phyloP scores from a whole-genome alignment of 2,888 invertebrate genomes.

The Acanthococcus lagerstroemiae region DNA sequence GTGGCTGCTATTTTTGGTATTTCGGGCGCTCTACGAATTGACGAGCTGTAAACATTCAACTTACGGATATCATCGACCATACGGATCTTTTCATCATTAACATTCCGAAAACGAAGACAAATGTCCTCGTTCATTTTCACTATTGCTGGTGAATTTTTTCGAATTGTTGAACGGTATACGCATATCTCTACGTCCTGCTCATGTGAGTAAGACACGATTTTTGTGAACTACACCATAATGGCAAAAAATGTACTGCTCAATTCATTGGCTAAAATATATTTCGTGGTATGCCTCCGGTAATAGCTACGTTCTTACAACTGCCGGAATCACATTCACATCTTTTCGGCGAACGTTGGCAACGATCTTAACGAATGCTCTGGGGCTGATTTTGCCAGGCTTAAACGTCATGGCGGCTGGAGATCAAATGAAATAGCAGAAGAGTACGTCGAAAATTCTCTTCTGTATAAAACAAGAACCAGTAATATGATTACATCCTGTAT shows the following conservation, averaged over 20 bases:
- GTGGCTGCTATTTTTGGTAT: neutral
- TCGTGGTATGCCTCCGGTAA: constrained; percentile 34
- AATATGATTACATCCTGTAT: neutral
- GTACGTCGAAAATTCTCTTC: neutral
- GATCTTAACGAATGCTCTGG: constrained; percentile 34
- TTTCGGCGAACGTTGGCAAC: constrained; percentile 35
- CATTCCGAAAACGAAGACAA: too few species aligned
- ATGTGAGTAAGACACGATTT: neutral
- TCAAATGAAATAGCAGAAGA: neutral
- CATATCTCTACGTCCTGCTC: neutral
- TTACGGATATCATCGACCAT: neutral
- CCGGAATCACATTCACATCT: constrained; percentile 33
- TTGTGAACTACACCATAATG: constrained; percentile 34
- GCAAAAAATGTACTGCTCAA: constrained; percentile 33
- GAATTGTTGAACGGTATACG: neutral
- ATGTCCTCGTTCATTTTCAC: too few species aligned
- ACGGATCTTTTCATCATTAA: neutral
- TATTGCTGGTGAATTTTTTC: neutral
- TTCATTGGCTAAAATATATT: constrained; percentile 36
- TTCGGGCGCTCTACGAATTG: neutral
- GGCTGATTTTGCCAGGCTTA: constrained; percentile 32
- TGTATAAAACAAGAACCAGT: neutral
- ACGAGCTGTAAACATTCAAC: neutral
- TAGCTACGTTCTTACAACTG: constrained; percentile 34
- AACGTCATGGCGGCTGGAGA: constrained; percentile 34